These are phyloP conservation scores for Cotesia vestalis DNA, from an alignment of 1,140 invertebrate genomes.

Conservation along the genomic window DNA sequence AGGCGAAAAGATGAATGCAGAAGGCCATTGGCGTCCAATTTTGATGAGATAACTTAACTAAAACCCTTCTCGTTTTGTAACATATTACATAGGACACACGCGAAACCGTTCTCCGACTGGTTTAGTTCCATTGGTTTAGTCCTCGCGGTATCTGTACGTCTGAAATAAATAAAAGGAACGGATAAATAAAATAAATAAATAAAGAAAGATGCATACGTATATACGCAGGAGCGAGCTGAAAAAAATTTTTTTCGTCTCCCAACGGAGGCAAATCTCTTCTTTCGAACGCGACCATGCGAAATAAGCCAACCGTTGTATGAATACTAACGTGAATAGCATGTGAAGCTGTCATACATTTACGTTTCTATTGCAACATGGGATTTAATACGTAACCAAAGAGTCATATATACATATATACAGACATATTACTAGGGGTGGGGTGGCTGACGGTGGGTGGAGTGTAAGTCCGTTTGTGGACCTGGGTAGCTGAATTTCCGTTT, in stretches of 20 bases:
- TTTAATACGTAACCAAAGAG: slow-evolving; percentile 35
- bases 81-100: slow-evolving; percentile 45
- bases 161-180: slow-evolving; percentile 5
- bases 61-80: slow-evolving; percentile 51
- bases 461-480: slow-evolving; percentile 1
- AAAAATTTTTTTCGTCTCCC: slow-evolving; percentile 45
- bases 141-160: too few relatives aligned
- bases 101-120: slow-evolving; percentile 43
- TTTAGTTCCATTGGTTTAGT: neutral
- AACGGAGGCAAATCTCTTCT: slow-evolving; percentile 65
- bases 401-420: neutral
- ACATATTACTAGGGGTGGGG: neutral
- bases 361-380: slow-evolving; percentile 38
- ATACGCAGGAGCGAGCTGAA: slow-evolving; percentile 50
- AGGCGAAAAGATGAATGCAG: slow-evolving; percentile 29
- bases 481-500: slow-evolving; percentile 22
- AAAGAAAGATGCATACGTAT: slow-evolving; percentile 16
- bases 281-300: slow-evolving; percentile 62
- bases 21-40: slow-evolving; percentile 58
- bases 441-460: neutral
- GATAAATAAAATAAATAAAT: slow-evolving; percentile 33
- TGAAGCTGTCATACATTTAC: slow-evolving; percentile 47
- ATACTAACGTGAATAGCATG: slow-evolving; percentile 62
- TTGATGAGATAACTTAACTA: slow-evolving; percentile 60
- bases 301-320: slow-evolving; percentile 64